Percentiles rank a stretch among this genome's conserved stretches.
phyloP scores from a whole-genome alignment of 1,140 invertebrate species.

The Eurosta solidaginis region DNA sequence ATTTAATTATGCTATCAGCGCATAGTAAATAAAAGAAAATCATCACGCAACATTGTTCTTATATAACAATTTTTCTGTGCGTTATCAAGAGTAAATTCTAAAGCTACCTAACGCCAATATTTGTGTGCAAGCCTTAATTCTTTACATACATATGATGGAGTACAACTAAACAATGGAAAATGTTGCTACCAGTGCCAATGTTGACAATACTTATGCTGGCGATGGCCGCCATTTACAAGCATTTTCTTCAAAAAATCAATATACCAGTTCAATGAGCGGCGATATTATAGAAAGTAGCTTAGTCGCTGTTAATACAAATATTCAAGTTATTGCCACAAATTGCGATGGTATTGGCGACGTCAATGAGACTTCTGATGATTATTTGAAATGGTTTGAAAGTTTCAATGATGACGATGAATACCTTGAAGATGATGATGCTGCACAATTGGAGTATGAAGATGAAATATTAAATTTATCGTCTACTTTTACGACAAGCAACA shows the following conservation, averaged over 20 bases:
- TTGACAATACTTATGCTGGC: no score
- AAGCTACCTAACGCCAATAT: no score
- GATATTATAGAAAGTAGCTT: not conserved
- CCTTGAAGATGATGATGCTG: no score
- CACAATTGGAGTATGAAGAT: conserved; percentile 33
- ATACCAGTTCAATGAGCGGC: not conserved
- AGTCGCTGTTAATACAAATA: not conserved
- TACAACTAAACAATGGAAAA: conserved; percentile 1
- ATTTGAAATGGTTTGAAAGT: not conserved
- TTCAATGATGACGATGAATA: not conserved
- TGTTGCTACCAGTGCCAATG: not conserved
- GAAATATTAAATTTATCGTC: conserved; percentile 19
- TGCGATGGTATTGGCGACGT: not conserved
- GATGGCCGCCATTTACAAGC: not conserved
- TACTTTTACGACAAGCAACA: not conserved
- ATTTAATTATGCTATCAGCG: not conserved
- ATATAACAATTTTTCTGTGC: not conserved
- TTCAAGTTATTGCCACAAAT: not conserved
- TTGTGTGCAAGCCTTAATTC: no score
- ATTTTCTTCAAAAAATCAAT: conserved; percentile 1
- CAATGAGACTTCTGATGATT: not conserved
- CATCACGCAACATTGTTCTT: not conserved
- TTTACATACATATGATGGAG: not conserved
- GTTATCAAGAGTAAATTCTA: no score
- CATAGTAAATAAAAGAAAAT: not conserved